Conservation (phyloP, 2,797 vertebrate species). For the Argya squamiceps region DNA sequence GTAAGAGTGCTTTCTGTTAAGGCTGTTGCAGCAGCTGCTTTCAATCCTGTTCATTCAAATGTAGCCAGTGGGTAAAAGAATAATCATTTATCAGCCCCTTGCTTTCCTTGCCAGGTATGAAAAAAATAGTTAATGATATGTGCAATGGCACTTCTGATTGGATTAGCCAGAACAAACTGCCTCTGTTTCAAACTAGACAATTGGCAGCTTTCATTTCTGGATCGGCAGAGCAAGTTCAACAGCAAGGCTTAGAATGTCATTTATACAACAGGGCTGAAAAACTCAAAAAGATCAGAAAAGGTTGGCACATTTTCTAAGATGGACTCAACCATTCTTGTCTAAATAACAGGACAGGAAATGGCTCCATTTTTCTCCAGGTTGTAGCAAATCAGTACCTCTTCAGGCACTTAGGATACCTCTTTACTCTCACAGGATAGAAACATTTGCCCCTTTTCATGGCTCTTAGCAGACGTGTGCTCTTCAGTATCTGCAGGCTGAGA, state of each 20-base stretch:
- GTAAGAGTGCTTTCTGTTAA: not conserved
- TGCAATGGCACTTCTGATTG: not conserved
- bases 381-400: not conserved
- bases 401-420: not conserved
- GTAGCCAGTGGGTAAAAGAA: not conserved
- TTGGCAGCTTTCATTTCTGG: not conserved
- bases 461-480: not conserved
- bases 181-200: not conserved
- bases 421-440: not conserved
- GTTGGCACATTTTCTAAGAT: not conserved
- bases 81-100: not conserved
- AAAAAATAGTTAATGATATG: not conserved
- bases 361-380: not conserved
- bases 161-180: not conserved
- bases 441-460: not conserved
- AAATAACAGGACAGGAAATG: not conserved
- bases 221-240: not conserved
- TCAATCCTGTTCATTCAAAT: not conserved
- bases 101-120: not conserved
- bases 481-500: not conserved
- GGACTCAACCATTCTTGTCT: not conserved
- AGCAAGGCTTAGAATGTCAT: not conserved
- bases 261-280: fast-evolving
- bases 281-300: not conserved
- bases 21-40: not conserved